A percentile compares a stretch with the other conserved stretches of the same genome.
Evolutionary conservation across 2,888 invertebrate species (phyloP).

Genomic region (Metopia argyrocephala): DNA sequence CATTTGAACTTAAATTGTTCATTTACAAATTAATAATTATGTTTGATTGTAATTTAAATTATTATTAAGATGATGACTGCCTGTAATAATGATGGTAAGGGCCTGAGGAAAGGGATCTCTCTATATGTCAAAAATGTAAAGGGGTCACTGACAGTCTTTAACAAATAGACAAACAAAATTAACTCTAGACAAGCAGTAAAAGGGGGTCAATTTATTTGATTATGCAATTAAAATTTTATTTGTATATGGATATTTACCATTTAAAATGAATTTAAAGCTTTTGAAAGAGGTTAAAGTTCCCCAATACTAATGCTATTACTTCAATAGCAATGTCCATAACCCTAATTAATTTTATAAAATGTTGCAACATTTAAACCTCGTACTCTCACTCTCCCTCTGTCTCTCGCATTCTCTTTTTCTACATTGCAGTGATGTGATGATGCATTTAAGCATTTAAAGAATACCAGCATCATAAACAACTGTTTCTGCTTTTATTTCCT

Average conservation of each 20-base stretch:
- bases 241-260: conserved; percentile 27
- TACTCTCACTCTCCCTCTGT: background rate
- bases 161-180: background rate
- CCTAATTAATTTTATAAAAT: conserved; percentile 33
- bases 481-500: background rate
- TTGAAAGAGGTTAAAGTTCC: too few species aligned
- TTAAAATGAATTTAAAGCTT: background rate
- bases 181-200: background rate
- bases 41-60: conserved; percentile 40
- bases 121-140: conserved; percentile 4
- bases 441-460: background rate
- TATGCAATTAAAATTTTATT: conserved; percentile 60
- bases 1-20: conserved; percentile 62
- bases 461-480: conserved; percentile 44
- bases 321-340: too few species aligned
- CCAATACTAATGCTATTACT: too few species aligned
- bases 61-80: conserved; percentile 10
- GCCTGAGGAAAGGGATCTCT: background rate
- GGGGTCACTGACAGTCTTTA: conserved; percentile 44
- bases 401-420: too few species aligned
- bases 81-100: background rate
- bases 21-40: conserved; percentile 61
- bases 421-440: background rate
- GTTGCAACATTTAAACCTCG: conserved; percentile 14
- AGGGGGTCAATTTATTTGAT: conserved; percentile 59